phyloP scores from a whole-genome alignment of 2,888 invertebrate species.

The Orthonevra nobilis region DNA sequence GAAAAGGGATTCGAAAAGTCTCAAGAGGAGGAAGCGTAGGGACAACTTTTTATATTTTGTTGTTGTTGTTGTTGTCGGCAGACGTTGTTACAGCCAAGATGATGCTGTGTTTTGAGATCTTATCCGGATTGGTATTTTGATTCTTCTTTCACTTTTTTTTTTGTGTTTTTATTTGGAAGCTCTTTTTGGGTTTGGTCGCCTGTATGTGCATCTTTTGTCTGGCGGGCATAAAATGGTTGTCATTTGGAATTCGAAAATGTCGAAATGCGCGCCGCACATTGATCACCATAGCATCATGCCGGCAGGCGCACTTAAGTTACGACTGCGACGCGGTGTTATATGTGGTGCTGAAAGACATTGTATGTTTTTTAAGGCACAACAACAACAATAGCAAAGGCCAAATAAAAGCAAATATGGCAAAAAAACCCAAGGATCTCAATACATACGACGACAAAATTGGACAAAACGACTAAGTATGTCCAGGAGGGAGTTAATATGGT shows the following conservation, averaged over 20 bases:
- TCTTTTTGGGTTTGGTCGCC: constrained; percentile 9
- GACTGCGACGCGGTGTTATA: constrained; percentile 51
- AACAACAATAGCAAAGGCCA: constrained; percentile 24
- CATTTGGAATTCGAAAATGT: constrained; percentile 57
- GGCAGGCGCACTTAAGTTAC: constrained; percentile 59
- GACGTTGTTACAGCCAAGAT: constrained; percentile 31
- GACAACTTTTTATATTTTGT: constrained; percentile 32
- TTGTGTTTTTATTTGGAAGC: constrained; percentile 7
- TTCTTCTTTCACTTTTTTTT: constrained; percentile 11
- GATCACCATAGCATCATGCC: constrained; percentile 44
- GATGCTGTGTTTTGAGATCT: constrained; percentile 46
- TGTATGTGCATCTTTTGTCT: constrained; percentile 43
- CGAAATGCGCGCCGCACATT: constrained; percentile 59
- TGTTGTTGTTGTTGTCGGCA: constrained; percentile 3
- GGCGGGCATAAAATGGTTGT: constrained; percentile 61
- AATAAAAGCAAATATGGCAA: constrained; percentile 39
- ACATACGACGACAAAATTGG: constrained; percentile 1
- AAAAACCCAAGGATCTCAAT: constrained; percentile 26
- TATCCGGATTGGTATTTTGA: constrained; percentile 49
- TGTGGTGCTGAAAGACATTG: constrained; percentile 45
- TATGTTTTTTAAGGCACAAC: constrained; percentile 36
- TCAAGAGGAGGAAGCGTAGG: constrained; percentile 28
- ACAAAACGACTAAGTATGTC: constrained; percentile 12
- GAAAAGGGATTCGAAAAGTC: constrained; percentile 24
- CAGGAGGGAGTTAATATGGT: constrained; percentile 42